Base-by-base conservation (phyloP, 1,140 invertebrate species). In the Bombus pyrosoma region DNA sequence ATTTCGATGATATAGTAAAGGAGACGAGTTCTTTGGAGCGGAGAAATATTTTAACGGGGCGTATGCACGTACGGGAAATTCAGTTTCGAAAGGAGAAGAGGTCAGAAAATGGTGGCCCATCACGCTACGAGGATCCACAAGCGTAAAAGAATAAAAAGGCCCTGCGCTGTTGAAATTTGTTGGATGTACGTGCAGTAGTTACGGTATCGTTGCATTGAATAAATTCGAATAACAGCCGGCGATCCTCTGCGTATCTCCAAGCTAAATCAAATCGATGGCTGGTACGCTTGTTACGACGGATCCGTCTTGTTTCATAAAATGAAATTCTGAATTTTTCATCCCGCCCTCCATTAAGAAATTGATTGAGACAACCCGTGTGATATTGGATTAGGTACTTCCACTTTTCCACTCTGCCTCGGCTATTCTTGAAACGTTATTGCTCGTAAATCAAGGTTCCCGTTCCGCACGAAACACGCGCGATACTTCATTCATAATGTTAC, bases 101-200 rank as follows among this genome's bases (percentile, higher is more conserved):
- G 73, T 73, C 41, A 72, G 72, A 66, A 71, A 88, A 83, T 57
- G 39, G 62, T 62, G 28, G 32, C 1, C 34, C 47, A 53, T 22
- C 25, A 22, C 28, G 4, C 22, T 6, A 18, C 32, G 32, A 13
- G 39, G n/a, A 85, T 80, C 64, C 25, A 34, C 28, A 22, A 41
- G 34, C 47, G 73, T 83, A 81, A 87, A 87, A 87, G 86, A 86
- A 85, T 87, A 87, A 90, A 90, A 90, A 90, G 53, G 86, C 72
- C 47, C 3, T 2, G 15, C 32, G 28, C 68, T 28, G 28, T 69
- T 66, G 53, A 66, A 85, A 90, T 90, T 90, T 90, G 88, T 83
- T 57, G 83, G 43, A 47, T 57, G 62, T 87, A 90, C 89, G 89
- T 90, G 88, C 57, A 41, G 74, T 87, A 69, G 88, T 87, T 87